Conservation (phyloP, 2,797 vertebrate genomes). For the Antrozous pallidus region DNA sequence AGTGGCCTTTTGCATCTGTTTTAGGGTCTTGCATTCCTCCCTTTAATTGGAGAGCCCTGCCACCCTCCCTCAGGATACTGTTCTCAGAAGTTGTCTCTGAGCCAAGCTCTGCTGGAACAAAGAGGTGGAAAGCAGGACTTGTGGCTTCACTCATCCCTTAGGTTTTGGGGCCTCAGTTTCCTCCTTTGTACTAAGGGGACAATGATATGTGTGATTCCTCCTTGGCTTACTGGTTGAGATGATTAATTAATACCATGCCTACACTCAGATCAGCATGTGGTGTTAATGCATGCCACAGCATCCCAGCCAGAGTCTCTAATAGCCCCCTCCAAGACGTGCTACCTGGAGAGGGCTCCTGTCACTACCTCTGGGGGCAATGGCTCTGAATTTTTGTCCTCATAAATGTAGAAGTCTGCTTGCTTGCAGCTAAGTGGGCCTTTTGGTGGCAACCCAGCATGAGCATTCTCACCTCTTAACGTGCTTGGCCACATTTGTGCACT, state of each 20-base stretch:
- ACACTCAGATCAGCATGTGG: not conserved
- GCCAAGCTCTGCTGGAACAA: not conserved
- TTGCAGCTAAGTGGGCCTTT: not conserved
- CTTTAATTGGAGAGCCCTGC: not conserved
- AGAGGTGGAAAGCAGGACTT: not conserved
- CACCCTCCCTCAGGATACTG: not conserved
- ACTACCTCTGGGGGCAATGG: not conserved
- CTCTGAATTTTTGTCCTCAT: not conserved
- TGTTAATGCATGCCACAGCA: not conserved
- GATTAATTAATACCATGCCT: not conserved
- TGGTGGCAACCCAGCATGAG: not conserved
- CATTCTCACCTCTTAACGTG: accelerated
- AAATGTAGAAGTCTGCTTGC: not conserved
- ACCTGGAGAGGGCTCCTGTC: not conserved
- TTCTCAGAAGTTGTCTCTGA: not conserved
- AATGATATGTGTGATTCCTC: not conserved
- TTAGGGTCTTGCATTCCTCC: not conserved
- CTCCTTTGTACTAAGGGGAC: not conserved
- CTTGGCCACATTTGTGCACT: not conserved
- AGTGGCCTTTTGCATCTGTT: not conserved
- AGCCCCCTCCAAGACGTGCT: not conserved
- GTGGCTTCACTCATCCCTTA: not conserved
- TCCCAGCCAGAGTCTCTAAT: not conserved
- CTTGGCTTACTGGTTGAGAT: not conserved
- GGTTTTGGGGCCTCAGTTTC: not conserved